Conservation (phyloP, 2,797 vertebrate genomes). For the Anolis apletophallus region DNA sequence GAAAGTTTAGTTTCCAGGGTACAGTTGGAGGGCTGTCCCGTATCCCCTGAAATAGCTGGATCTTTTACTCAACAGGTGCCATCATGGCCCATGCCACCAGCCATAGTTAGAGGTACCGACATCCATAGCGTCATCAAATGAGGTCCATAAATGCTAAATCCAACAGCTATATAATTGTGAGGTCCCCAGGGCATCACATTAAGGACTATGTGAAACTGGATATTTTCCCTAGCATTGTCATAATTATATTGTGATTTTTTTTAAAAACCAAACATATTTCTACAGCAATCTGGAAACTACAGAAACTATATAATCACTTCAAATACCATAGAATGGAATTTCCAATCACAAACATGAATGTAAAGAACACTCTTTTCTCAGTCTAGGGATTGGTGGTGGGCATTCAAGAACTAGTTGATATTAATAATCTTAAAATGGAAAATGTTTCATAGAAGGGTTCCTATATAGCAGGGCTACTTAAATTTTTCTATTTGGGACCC, state of each 20-base stretch:
- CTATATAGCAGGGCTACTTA: background rate
- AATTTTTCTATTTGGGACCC: no score
- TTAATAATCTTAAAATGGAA: background rate
- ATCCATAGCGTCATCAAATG: no score
- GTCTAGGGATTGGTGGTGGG: background rate
- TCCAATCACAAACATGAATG: background rate
- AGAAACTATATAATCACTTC: background rate
- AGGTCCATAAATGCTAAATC: no score
- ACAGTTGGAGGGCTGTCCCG: background rate
- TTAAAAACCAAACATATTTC: background rate
- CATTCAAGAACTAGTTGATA: background rate
- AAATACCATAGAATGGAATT: background rate
- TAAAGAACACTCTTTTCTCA: background rate
- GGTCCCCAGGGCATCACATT: background rate
- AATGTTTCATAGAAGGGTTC: background rate
- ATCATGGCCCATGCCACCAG: background rate
- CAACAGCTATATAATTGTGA: background rate
- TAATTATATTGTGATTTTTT: background rate
- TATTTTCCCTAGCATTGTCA: no score
- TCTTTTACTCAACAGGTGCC: background rate
- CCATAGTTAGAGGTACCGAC: no score
- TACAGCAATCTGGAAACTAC: background rate
- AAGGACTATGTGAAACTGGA: background rate
- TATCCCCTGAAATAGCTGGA: background rate
- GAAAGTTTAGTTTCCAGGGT: no score